Conservation (phyloP, 30 jellyfish, hydroid and myxozoan species). For the Calvadosia cruxmelitensis region DNA sequence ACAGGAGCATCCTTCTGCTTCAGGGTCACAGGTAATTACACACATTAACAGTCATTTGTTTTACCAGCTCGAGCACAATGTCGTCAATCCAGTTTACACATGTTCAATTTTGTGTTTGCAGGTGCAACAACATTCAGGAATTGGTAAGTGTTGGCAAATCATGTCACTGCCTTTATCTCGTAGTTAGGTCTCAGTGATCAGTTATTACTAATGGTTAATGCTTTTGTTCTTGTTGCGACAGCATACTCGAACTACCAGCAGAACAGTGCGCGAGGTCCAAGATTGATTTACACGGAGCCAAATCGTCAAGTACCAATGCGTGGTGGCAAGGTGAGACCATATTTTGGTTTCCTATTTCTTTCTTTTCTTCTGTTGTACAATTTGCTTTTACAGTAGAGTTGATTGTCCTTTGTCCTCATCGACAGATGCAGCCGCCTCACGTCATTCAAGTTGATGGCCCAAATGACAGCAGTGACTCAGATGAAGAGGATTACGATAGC, state of each 20-base stretch:
- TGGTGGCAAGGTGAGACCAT: not conserved
- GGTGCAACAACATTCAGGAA: not conserved
- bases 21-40: not conserved
- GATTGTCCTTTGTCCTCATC: too few species aligned
- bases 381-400: not conserved
- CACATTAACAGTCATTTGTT: not conserved
- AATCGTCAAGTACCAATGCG: slow-evolving; percentile 14
- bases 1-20: too few species aligned
- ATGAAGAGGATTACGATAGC: slow-evolving; percentile 70
- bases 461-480: slow-evolving; percentile 64
- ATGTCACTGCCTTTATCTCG: not conserved
- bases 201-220: too few species aligned
- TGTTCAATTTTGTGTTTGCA: not conserved
- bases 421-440: slow-evolving; percentile 12
- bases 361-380: not conserved
- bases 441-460: slow-evolving; percentile 91
- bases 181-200: too few species aligned
- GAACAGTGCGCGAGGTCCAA: slow-evolving; percentile 43
- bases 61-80: not conserved
- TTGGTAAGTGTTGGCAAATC: not conserved
- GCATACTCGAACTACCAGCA: too few species aligned
- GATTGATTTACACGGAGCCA: slow-evolving; percentile 71
- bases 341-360: too few species aligned
- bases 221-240: too few species aligned
- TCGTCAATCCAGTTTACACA: not conserved